phyloP scores from a whole-genome alignment of 2,113 vertebrate species.

The Leucopsar rothschildi region DNA sequence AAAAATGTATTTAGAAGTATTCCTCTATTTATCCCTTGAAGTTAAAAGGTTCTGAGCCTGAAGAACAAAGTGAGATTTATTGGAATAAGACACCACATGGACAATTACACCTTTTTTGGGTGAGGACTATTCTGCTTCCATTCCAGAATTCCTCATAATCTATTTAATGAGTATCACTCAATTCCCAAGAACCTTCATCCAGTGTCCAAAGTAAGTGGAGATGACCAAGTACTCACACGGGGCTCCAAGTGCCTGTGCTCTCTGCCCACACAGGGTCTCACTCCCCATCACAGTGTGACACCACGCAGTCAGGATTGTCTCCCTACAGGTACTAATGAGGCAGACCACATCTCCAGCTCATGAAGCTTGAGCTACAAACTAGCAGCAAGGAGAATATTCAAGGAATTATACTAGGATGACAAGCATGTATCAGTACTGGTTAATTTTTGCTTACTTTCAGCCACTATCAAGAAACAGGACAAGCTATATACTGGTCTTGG shows the following conservation, averaged over 20 bases:
- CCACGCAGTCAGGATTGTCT: accelerated
- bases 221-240: accelerated
- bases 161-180: background rate
- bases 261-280: accelerated
- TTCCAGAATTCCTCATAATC: background rate
- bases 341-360: background rate
- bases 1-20: background rate
- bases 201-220: background rate
- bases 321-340: background rate
- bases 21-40: background rate
- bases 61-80: background rate
- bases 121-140: background rate
- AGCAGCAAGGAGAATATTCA: background rate
- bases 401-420: background rate
- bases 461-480: background rate
- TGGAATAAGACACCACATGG: background rate
- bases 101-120: background rate
- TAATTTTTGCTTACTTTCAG: background rate
- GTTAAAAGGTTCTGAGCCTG: background rate
- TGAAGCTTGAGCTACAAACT: background rate
- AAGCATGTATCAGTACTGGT: background rate
- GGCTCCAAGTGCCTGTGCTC: background rate
- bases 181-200: background rate
- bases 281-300: background rate
- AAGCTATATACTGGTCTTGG: background rate